A percentile compares a stretch with the other conserved stretches of the same genome.
Conservation (phyloP, 30 jellyfish, hydroid and myxozoan species). For the Hydractinia echinata region DNA sequence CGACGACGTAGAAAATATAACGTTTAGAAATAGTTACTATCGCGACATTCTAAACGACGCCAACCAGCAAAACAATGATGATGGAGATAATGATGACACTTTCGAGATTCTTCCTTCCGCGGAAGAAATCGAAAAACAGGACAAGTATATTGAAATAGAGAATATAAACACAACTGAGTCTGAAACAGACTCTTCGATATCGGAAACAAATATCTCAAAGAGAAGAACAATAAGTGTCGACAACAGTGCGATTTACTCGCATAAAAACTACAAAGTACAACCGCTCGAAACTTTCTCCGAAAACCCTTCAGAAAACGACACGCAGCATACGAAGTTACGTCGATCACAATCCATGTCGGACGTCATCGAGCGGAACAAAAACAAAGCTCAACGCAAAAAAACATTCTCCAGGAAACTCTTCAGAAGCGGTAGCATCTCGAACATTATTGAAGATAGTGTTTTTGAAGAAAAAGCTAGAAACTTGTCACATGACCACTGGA, state of each 20-base stretch:
- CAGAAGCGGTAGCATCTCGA: conserved; percentile 19
- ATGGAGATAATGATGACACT: background rate
- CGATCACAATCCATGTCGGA: background rate
- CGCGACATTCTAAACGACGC: background rate
- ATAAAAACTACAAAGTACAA: background rate
- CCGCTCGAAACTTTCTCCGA: background rate
- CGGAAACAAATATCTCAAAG: background rate
- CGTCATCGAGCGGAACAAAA: background rate
- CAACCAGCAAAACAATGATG: background rate
- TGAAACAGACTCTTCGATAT: background rate
- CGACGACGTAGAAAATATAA: background rate
- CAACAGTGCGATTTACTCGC: background rate
- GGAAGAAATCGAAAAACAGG: background rate
- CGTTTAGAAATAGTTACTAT: background rate
- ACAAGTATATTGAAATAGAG: too few species aligned
- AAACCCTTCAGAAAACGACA: background rate
- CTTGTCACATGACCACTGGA: conserved; percentile 18
- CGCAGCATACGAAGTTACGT: background rate
- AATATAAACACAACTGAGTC: too few species aligned
- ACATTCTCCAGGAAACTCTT: conserved; percentile 5
- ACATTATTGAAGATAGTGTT: conserved; percentile 4
- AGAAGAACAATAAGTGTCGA: conserved; percentile 1
- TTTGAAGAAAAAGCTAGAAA: conserved; percentile 15
- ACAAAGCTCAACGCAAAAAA: background rate
- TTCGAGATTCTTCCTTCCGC: conserved; percentile 1